Evolutionary conservation across 2,113 vertebrate genomes (phyloP).

Genomic region (Phoenicopterus ruber): DNA sequence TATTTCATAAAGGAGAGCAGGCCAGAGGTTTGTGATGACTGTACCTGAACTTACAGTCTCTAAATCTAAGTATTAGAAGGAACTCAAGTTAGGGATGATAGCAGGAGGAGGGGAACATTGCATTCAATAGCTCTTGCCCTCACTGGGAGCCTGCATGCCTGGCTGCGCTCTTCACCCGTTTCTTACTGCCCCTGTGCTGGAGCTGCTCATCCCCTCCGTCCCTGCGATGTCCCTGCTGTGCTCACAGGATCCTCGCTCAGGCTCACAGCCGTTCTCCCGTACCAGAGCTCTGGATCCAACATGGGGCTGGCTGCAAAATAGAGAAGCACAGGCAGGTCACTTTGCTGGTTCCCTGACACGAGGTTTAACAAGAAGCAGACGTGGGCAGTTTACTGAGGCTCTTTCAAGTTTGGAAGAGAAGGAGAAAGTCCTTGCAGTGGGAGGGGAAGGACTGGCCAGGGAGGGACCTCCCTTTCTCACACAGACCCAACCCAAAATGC

Average conservation of each 20-base stretch:
- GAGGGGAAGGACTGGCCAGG: not conserved
- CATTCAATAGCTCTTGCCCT: not conserved
- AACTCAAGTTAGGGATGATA: not conserved
- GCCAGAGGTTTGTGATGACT: not conserved
- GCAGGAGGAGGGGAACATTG: not conserved
- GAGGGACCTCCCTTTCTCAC: not conserved
- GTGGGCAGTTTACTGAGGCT: not conserved
- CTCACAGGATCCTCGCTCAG: not conserved
- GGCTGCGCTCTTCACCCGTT: not conserved
- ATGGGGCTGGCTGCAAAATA: not conserved
- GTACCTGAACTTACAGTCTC: not conserved
- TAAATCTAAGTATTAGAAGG: not conserved
- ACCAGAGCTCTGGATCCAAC: not conserved
- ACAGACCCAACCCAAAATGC: not conserved
- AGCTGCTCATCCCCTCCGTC: not conserved
- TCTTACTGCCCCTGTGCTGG: not conserved
- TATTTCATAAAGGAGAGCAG: not conserved
- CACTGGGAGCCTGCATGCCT: not conserved
- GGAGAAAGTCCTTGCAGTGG: not conserved
- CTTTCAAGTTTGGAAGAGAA: not conserved
- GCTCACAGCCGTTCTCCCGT: not conserved
- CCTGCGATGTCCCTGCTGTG: not conserved
- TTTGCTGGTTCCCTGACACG: not conserved
- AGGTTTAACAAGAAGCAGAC: not conserved
- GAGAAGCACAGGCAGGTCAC: not conserved